phyloP scores from a whole-genome alignment of 2,888 invertebrate genomes.

The Hedya salicella region DNA sequence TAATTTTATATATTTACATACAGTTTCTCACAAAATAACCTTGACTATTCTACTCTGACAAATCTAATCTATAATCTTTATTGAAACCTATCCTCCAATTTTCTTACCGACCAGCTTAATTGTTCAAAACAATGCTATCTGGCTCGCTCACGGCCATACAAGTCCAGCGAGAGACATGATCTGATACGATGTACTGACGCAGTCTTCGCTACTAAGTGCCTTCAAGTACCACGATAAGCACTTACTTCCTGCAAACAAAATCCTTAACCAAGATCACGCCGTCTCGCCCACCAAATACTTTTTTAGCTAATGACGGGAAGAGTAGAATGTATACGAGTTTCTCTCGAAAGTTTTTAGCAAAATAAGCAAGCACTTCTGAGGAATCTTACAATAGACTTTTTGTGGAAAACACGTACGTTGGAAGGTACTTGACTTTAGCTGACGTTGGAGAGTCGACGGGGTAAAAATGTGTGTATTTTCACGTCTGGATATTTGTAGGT shows the following conservation, averaged over 20 bases:
- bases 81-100: constrained; percentile 12
- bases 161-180: constrained; percentile 35
- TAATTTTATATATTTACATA: too few relatives aligned
- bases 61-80: not conserved
- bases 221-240: constrained; percentile 30
- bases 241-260: constrained; percentile 12
- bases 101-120: constrained; percentile 14
- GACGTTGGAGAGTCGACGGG: too few relatives aligned
- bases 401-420: constrained; percentile 3
- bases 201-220: constrained; percentile 37
- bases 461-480: too few relatives aligned
- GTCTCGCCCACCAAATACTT: not conserved
- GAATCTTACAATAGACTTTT: not conserved
- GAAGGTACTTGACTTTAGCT: too few relatives aligned
- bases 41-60: not conserved
- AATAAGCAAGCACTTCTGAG: too few relatives aligned
- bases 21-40: too few relatives aligned
- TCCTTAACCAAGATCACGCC: not conserved
- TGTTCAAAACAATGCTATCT: constrained; percentile 40
- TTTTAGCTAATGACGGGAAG: not conserved
- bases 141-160: constrained; percentile 32
- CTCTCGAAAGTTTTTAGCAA: not conserved
- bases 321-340: not conserved
- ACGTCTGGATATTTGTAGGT: too few relatives aligned
- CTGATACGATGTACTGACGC: constrained; percentile 40